Base-by-base conservation (phyloP, 2,888 invertebrate species). In the Nomada lathburiana region DNA sequence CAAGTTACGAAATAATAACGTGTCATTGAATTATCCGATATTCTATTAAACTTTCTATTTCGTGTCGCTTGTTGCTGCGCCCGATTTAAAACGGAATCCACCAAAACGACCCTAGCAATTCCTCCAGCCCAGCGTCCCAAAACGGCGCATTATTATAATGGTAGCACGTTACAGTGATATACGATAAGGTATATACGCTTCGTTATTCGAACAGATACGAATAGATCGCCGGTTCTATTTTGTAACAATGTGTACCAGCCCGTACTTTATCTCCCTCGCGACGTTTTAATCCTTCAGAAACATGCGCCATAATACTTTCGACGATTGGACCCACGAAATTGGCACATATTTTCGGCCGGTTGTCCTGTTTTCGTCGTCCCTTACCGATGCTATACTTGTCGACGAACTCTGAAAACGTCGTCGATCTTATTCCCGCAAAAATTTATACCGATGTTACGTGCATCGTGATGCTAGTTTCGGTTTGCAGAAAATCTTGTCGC, bases 121-220 rank as follows among this genome's bases (percentile, higher is more conserved):
- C 52, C 67, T 59, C 36, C 23, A 29, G 18, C 29, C 11, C 10
- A 13, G 29, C 11, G n/a, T 20, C 50, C 23, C n/a, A 50, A 68
- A 44, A n/a, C 50, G 68, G 13, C 63, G 23, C 50, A 20, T 78
- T 75, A 57, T 75, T 64, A 74, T 65, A 74, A 78, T 59, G 63
- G 50, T 18, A 65, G 18, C 47, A 20, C 57, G 53, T 74, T 74
- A 75, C 68, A 75, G 65, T 75, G 75, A 78, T 55, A 78, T 44
- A 78, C 44, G 68, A 78, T 75, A 78, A n/a, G 57, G 50, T 50
- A 60, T 50, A 53, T 13, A 47, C 63, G 75, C 55, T 75, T 68
- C 63, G 75, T 75, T 68, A 64, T 68, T 63, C 42, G 57, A 75
- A 79, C 68, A 76, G 76, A 70, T 80, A 70, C 79, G 79, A 75